Percentiles rank a stretch among this genome's conserved stretches.
Evolutionary conservation across 92 coral and sea anemone species (phyloP).

Genomic region (Zoanthus gigantus): DNA sequence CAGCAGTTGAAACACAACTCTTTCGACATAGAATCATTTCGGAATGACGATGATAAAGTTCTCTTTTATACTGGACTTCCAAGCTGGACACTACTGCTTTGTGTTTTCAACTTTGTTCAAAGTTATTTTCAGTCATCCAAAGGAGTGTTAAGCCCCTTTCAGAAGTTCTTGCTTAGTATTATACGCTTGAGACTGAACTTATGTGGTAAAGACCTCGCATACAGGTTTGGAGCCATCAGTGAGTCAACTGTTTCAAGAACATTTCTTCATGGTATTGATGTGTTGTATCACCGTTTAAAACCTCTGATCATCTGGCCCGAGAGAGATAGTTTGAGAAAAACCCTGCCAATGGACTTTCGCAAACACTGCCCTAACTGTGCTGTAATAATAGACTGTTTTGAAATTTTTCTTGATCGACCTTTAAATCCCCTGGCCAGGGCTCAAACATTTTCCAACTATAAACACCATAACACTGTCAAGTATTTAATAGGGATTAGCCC

Average conservation of each 20-base stretch:
- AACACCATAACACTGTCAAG: too few species aligned
- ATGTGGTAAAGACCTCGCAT: constrained; percentile 39
- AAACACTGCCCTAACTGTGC: constrained; percentile 16
- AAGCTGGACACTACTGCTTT: constrained; percentile 49
- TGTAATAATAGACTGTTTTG: constrained; percentile 28
- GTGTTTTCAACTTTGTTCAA: constrained; percentile 45
- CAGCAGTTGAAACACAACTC: constrained; percentile 17
- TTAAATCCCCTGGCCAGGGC: constrained; percentile 21
- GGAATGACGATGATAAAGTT: constrained; percentile 38
- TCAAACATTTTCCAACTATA: too few species aligned
- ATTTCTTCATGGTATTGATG: constrained; percentile 29
- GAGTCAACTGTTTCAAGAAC: constrained; percentile 65
- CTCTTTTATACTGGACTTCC: neutral
- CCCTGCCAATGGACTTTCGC: constrained; percentile 35
- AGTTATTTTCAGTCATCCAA: constrained; percentile 39
- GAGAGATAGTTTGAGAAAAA: neutral
- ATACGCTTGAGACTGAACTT: constrained; percentile 28
- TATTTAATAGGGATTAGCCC: too few species aligned
- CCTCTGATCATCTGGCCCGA: constrained; percentile 30
- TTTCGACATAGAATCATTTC: too few species aligned
- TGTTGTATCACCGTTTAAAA: neutral
- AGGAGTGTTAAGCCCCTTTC: constrained; percentile 50
- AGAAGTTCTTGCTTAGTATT: constrained; percentile 23
- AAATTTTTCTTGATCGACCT: constrained; percentile 14
- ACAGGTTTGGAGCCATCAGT: constrained; percentile 35